Evolutionary conservation across 2,113 vertebrate species (phyloP).

Genomic region (Festucalex cinctus): DNA sequence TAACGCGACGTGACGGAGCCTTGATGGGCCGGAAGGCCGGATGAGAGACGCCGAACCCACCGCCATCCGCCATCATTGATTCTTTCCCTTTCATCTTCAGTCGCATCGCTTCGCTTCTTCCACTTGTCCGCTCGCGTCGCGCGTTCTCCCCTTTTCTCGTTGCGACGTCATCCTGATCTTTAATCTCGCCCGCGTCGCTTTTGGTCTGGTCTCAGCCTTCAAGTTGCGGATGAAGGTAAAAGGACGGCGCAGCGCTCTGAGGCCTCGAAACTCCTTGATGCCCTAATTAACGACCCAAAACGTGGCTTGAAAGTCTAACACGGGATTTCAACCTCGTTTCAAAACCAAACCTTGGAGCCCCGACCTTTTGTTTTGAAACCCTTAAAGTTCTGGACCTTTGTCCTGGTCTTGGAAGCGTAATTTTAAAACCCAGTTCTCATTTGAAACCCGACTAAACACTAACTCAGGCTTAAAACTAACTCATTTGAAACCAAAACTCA

Average conservation of each 20-base stretch:
- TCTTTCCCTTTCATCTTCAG: not conserved
- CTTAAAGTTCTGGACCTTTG: too few species aligned
- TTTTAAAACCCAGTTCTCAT: too few species aligned
- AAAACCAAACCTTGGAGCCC: not conserved
- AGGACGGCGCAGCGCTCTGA: not conserved
- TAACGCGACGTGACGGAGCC: constrained; percentile 7
- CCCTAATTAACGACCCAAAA: not conserved
- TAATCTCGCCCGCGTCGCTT: not conserved
- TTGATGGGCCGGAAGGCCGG: constrained; percentile 18
- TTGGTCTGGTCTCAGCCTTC: not conserved
- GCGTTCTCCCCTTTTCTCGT: not conserved
- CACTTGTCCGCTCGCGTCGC: not conserved
- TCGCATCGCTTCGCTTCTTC: not conserved
- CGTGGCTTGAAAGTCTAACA: not conserved
- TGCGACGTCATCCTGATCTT: constrained; percentile 1
- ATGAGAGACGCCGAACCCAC: constrained; percentile 34
- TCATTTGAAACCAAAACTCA: too few species aligned
- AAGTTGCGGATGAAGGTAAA: not conserved
- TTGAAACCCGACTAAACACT: too few species aligned
- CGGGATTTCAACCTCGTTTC: too few species aligned
- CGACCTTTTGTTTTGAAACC: too few species aligned
- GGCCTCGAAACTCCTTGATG: not conserved
- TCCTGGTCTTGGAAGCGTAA: too few species aligned
- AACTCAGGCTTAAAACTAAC: too few species aligned
- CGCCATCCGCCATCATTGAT: not conserved